These are phyloP conservation scores for Psylliodes chrysocephalus DNA, from an alignment of 2,888 invertebrate species.

Conservation along the genomic window DNA sequence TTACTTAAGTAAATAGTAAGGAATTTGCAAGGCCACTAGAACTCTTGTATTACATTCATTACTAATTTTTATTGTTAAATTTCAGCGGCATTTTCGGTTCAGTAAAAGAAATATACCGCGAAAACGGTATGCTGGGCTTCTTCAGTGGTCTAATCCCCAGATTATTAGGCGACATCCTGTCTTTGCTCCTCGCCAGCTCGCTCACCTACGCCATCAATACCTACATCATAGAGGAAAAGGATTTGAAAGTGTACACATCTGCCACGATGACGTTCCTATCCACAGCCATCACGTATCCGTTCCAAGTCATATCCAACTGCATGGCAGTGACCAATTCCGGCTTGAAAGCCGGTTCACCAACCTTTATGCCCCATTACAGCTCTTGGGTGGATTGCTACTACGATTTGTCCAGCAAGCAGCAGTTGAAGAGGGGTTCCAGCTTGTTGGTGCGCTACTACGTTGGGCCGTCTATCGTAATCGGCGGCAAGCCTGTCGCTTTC, in stretches of 20 bases:
- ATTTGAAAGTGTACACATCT: conserved; percentile 68
- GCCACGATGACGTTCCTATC: conserved; percentile 77
- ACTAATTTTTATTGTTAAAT: too few species aligned
- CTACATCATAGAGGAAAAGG: conserved; percentile 80
- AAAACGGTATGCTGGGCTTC: conserved; percentile 88
- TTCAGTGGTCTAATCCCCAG: conserved; percentile 90
- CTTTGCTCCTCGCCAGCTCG: conserved; percentile 80
- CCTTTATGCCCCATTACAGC: conserved; percentile 83
- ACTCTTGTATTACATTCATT: too few species aligned
- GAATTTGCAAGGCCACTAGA: too few species aligned
- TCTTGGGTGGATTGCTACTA: conserved; percentile 87
- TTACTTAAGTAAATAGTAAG: too few species aligned
- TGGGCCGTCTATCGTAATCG: conserved; percentile 64
- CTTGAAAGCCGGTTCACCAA: conserved; percentile 83
- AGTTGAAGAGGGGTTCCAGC: conserved; percentile 88
- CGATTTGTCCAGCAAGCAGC: conserved; percentile 78
- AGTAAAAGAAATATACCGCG: conserved; percentile 81
- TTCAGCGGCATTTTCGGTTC: conserved; percentile 78
- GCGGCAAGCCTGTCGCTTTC: conserved; percentile 55
- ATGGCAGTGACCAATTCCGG: conserved; percentile 88
- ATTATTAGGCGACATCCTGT: conserved; percentile 83
- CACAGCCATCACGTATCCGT: conserved; percentile 89
- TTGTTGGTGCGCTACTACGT: conserved; percentile 80
- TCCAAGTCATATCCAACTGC: conserved; percentile 90
- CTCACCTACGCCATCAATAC: conserved; percentile 83